phyloP scores from a whole-genome alignment of 2,113 vertebrate genomes.

The Ptilonorhynchus violaceus region DNA sequence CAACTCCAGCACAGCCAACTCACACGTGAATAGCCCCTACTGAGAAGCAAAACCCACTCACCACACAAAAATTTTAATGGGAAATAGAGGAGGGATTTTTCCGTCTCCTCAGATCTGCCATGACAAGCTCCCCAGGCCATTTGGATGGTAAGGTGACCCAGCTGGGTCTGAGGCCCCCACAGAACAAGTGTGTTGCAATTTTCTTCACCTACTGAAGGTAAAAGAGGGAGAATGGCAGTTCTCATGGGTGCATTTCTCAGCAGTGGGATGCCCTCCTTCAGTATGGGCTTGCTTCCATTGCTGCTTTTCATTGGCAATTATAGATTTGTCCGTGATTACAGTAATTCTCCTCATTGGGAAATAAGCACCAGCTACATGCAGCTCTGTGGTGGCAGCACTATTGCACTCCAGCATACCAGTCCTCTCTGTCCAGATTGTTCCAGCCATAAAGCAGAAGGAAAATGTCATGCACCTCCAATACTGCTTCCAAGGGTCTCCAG shows the following conservation, averaged over 20 bases:
- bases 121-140: not conserved
- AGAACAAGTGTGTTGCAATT: not conserved
- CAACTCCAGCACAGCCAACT: not conserved
- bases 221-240: not conserved
- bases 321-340: not conserved
- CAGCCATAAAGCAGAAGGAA: not conserved
- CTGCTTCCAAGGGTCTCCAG: not conserved
- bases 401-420: not conserved
- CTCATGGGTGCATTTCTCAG: not conserved
- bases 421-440: not conserved
- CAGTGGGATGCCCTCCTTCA: not conserved
- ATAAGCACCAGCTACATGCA: not conserved
- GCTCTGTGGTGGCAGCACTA: not conserved
- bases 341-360: not conserved
- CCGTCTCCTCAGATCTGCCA: accelerated
- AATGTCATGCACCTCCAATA: not conserved
- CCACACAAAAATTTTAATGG: not conserved
- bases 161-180: not conserved
- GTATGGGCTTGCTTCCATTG: not conserved
- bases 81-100: not conserved
- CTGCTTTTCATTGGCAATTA: not conserved
- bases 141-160: not conserved
- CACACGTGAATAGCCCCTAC: not conserved
- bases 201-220: not conserved
- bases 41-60: not conserved